These are phyloP conservation scores for Oreochromis tanganicae DNA, from an alignment of 2,113 vertebrate species.

Conservation along the genomic window DNA sequence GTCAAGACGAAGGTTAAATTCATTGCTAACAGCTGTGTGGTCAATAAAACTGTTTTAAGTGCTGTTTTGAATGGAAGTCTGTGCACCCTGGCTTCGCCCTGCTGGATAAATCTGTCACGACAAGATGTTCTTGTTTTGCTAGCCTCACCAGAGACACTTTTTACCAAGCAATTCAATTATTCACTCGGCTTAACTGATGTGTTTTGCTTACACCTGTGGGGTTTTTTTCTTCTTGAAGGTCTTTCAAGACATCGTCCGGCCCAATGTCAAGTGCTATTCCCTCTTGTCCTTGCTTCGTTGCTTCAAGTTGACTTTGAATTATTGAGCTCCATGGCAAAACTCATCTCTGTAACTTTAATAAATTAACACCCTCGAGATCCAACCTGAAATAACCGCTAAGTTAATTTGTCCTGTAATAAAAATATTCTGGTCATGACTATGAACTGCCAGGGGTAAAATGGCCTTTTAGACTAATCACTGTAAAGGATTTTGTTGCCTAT, in stretches of 20 bases:
- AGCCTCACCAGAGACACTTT: not conserved
- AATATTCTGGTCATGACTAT: not conserved
- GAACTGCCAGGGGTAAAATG: not conserved
- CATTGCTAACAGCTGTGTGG: not conserved
- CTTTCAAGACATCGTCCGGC: slow-evolving; percentile 19
- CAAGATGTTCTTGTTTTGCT: not conserved
- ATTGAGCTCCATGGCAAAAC: slow-evolving; percentile 44
- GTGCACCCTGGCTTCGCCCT: not conserved
- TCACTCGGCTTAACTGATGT: slow-evolving; percentile 46
- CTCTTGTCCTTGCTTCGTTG: slow-evolving; percentile 20
- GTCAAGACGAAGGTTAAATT: not conserved
- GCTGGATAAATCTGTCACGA: not conserved
- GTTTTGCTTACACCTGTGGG: slow-evolving; percentile 11
- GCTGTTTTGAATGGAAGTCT: not conserved
- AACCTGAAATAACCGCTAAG: slow-evolving; percentile 43
- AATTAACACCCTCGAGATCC: slow-evolving; percentile 39
- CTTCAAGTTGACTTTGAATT: slow-evolving; percentile 54
- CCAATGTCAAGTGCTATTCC: slow-evolving; percentile 29
- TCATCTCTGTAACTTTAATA: slow-evolving; percentile 54
- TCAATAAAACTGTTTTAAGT: not conserved
- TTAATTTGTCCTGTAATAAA: slow-evolving; percentile 42
- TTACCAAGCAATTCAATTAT: slow-evolving; percentile 45
- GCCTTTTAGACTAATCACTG: not conserved
- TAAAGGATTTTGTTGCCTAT: not conserved
- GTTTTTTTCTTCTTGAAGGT: slow-evolving; percentile 15